Evolutionary conservation across 2,888 invertebrate species (phyloP).

Genomic region (Drosophila austrosaltans): DNA sequence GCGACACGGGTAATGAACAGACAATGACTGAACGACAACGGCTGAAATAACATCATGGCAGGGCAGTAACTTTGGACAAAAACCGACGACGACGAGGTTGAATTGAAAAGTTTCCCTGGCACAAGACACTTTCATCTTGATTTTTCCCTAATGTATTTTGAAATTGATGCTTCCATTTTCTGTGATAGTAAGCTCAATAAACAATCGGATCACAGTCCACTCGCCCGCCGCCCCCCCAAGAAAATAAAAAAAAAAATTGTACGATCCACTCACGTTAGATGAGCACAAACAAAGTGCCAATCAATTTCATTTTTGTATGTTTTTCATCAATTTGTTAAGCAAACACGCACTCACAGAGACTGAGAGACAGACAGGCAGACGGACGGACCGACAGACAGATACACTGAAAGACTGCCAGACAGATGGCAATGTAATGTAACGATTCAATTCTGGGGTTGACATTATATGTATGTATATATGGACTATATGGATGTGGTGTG

Average conservation of each 20-base stretch:
- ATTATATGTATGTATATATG: neutral
- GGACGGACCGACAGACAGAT: neutral
- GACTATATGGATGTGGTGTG: neutral
- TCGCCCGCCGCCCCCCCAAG: no score
- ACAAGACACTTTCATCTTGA: neutral
- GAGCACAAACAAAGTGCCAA: conserved; percentile 39
- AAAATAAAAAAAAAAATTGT: no score
- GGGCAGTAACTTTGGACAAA: conserved; percentile 17
- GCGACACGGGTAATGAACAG: conserved; percentile 70
- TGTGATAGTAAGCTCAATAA: conserved; percentile 12
- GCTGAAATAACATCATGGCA: conserved; percentile 53
- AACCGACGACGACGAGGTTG: conserved; percentile 6
- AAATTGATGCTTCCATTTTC: neutral
- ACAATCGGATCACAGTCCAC: neutral
- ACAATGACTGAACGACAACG: conserved; percentile 23
- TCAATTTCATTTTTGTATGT: conserved; percentile 55
- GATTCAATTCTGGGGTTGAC: conserved; percentile 18
- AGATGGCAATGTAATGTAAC: conserved; percentile 15
- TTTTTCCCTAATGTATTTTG: neutral
- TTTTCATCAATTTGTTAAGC: conserved; percentile 43
- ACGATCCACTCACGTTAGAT: conserved; percentile 47
- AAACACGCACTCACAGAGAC: conserved; percentile 32
- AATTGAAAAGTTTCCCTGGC: conserved; percentile 3
- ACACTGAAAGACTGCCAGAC: neutral
- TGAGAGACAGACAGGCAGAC: conserved; percentile 8